Evolutionary conservation across 2,888 invertebrate species (phyloP), one percentile per base, ranked within the genome.

Genomic region (Icerya purchasi): DNA sequence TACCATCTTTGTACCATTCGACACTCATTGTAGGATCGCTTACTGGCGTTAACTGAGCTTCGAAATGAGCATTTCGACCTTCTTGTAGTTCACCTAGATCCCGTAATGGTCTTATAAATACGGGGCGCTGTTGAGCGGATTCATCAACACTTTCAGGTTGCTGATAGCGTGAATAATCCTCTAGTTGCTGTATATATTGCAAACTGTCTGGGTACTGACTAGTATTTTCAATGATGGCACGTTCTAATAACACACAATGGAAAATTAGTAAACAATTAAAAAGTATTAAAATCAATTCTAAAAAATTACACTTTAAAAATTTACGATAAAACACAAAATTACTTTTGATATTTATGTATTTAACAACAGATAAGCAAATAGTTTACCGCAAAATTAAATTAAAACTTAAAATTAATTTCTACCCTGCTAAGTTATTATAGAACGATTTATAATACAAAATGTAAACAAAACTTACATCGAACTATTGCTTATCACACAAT

Each of bases 1-100:
- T 81, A 66, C 93, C 94, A 79, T 89, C 89, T 76, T 89, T 90
- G 76, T 86, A 89, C 91, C 91, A 92, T 74, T 92, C 90, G 69
- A 90, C 88, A 75, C 85, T 83, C 89, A 92, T 90, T 54, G 86
- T 86, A 59, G 91, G 86, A 71, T 92, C 92, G 68, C 88, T 89
- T 58, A 91, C 89, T 62, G 92, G 92, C 63, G 85, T 87, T 54
- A 92, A 77, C 73, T 91, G 90, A 62, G 85, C 92, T 76, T 92
- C 92, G 68, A 92, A 91, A 71, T 92, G 91, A 65, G 88, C 90
- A 72, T 89, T 89, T 66, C 86, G 80, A 62, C 91, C 91, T 73
- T 92, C 91, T 73, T 86, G 84, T 61, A 89, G 78, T 69, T 88
- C 86, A 63, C 88, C 88, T 67, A 89, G 77, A 70, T 90, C 84